Conservation (phyloP, 2,113 vertebrate genomes). For the Eublepharis macularius region DNA sequence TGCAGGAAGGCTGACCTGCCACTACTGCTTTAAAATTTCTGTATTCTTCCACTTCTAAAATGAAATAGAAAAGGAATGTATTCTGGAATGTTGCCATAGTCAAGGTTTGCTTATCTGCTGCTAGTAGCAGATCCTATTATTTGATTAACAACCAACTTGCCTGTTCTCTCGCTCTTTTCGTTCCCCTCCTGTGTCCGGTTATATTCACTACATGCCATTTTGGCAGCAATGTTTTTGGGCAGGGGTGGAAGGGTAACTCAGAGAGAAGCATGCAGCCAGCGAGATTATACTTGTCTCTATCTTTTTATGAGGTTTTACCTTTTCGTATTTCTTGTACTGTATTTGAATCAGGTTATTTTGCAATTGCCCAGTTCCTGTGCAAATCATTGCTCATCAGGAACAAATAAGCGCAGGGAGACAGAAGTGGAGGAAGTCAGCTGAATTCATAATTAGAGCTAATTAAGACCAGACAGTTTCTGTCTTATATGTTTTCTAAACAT, state of each 20-base stretch:
- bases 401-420: neutral
- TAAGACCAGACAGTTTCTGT: no score
- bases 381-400: neutral
- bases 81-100: slow-evolving; percentile 25
- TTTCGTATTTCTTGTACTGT: neutral
- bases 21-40: slow-evolving; percentile 10
- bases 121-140: slow-evolving; percentile 57
- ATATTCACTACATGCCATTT: neutral
- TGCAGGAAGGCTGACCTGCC: neutral
- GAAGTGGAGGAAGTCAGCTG: neutral
- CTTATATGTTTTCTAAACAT: neutral
- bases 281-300: neutral
- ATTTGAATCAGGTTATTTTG: neutral
- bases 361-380: neutral
- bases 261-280: neutral
- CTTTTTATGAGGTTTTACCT: neutral
- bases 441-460: neutral
- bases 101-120: slow-evolving; percentile 50
- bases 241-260: neutral
- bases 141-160: slow-evolving; percentile 47
- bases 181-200: slow-evolving; percentile 10
- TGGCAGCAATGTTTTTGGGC: neutral
- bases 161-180: slow-evolving; percentile 16
- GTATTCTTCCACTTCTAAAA: slow-evolving; percentile 2
- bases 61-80: slow-evolving; percentile 33